Base-by-base conservation (phyloP, 2,113 vertebrate genomes). In the Callionymus lyra region DNA sequence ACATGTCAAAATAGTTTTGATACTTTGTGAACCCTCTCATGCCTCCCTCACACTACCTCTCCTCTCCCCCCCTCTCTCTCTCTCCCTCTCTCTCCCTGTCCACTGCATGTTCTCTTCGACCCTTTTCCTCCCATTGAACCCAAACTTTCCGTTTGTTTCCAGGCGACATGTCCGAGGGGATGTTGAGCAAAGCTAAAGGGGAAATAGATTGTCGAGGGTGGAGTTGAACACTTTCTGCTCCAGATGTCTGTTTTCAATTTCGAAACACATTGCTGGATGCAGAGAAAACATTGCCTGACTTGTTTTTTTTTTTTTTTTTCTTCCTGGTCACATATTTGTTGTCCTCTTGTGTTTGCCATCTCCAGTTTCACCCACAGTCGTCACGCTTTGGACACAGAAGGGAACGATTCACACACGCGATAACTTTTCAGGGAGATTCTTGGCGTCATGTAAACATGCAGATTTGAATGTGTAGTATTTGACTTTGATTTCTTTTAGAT, bases 221-320 rank as follows among this genome's bases (percentile, higher is more conserved):
- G 69, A 64, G 57, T 21, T 53, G 53, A 59, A 46, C 49, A 70
- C 65, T 35, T 45, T 50, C 48, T 61, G 38, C 38, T 53, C 47
- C 27, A 41, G 40, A 38, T 31, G 75, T 82, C 83, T 84, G 85
- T 70, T 83, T 86, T 83, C 58, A 83, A 81, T 87, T 82, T 81
- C n/a, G 58, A 81, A 59, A 41, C 53, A 48, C 56, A 62, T 66
- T 82, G 48, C 31, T 21, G 41, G 70, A 71, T 70, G 63, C 47
- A 59, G 38, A 59, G 51, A 66, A 64, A 60, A n/a, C n/a, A n/a
- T 33, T 21, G 44, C 36, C 43, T 35, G 35, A 53, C 55, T 32
- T 16, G 59, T 57, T 51, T 21, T 45, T 16, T 61, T 57, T 51
- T 21, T 45, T 12, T 50, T 56, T 64, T 27, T 8, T 27, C 21